Evolutionary conservation across 2,113 vertebrate species (phyloP), one percentile per base, ranked within the genome.

Genomic region (Notarius lentiginosus): DNA sequence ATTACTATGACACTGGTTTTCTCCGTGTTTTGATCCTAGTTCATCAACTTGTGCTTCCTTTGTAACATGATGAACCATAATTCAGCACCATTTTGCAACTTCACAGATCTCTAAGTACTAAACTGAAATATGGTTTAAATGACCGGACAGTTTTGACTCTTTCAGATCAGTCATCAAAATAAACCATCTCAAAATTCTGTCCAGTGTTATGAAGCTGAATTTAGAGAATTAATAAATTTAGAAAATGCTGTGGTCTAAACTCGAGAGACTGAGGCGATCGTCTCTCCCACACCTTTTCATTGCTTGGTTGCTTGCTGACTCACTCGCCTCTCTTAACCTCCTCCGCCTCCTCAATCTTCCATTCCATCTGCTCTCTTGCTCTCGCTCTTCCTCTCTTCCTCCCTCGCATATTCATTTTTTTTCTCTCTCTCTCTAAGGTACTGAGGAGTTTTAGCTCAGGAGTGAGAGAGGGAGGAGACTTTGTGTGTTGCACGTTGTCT

Each of bases 381-480:
- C 76, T 79, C 14, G 76, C 34, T 79, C 76, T 79, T 79, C 41
- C 55, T 22, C 58, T 72, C 55, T 56, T n/a, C 66, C 68, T 60
- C 51, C 30, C 68, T 60, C 22, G 49, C 73, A 10, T 22, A 58
- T 47, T 75, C n/a, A 20, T 55, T 34, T 17, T 49, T 24, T 55
- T 41, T 72, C 68, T n/a, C 20, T 22, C 55, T 47, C 15, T 76
- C 11, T 73, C 11, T 9, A 91, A 99, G 98, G 99, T 99, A 70
- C 97, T 99, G 87, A 97, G 98, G 94, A 99, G 98, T 87, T 99
- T 99, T 90, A 99, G 97, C 94, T 99, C 98, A 65, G 97, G 97
- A 95, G 98, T 98, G 91, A 96, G 97, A 89, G 97, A 99, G 95
- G 98, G 98, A 1, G 98, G 97, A 89, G 98, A 99, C 94, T 99